Percentiles rank a stretch among this genome's conserved stretches.
These are phyloP conservation scores for Bombyx huttoni DNA, from an alignment of 2,888 invertebrate genomes.

Conservation along the genomic window DNA sequence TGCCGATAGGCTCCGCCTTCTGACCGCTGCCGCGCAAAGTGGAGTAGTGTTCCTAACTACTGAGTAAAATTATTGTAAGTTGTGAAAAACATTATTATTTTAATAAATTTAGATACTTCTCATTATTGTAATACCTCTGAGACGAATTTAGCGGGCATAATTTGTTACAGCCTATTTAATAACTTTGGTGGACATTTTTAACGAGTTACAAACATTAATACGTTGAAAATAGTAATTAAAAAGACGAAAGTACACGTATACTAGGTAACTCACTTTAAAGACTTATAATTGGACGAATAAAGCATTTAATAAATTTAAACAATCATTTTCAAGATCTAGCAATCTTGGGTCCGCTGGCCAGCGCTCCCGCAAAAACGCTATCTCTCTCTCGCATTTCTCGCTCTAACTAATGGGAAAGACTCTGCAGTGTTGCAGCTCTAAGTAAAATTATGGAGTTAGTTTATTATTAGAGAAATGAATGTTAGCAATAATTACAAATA, in stretches of 20 bases:
- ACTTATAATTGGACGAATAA: not conserved
- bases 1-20: constrained; percentile 73
- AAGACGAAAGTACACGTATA: no score
- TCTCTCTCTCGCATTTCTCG: constrained; percentile 39
- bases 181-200: no score
- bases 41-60: constrained; percentile 49
- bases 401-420: constrained; percentile 21
- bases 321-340: not conserved
- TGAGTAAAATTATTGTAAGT: not conserved
- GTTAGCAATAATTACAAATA: not conserved
- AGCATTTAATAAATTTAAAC: not conserved
- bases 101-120: no score
- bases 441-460: not conserved
- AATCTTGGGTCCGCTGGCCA: constrained; percentile 52
- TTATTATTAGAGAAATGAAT: not conserved
- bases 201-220: no score
- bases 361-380: constrained; percentile 31
- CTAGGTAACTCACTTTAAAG: not conserved
- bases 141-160: no score
- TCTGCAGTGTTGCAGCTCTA: constrained; percentile 31
- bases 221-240: no score
- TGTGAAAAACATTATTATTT: no score
- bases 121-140: no score
- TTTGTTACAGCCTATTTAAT: no score
- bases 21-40: constrained; percentile 73